Base-by-base conservation (phyloP, 2,888 invertebrate species). In the Arrhopalites spinosus region DNA sequence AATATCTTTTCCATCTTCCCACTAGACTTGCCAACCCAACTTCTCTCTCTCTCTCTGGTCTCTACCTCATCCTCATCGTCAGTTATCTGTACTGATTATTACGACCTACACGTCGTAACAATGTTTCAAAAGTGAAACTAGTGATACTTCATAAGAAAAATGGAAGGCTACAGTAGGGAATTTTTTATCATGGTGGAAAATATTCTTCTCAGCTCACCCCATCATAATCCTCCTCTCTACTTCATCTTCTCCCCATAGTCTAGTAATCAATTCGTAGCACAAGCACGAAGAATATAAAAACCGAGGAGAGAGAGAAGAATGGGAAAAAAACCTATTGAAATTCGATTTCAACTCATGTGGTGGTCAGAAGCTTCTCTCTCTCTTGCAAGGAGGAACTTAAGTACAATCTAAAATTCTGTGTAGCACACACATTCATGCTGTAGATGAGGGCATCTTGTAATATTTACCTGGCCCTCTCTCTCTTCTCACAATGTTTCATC, bases 211-310 rank as follows among this genome's bases (percentile, higher is more conserved):
- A 47, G n/a, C 47, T 47, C 47, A 47, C 47, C 47, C 47, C 47
- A 47, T 17, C 53, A 17, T 20, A n/a, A 53, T 20, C 53, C n/a
- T n/a, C 27, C 25, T n/a, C 36, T 36, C 47, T 53, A 56, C 27
- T 20, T 70, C 70, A 70, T 70, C 70, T 70, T 3, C 20, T 43
- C 66, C 66, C n/a, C n/a, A n/a, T n/a, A n/a, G n/a, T n/a, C n/a
- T n/a, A n/a, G n/a, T n/a, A 69, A 69, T 70, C 70, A 70, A 70
- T 70, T 70, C 70, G 36, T 70, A 70, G 70, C 56, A 56, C 59
- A 69, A 69, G 50, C 30, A 47, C 70, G 70, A 56, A 70, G 20
- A 56, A 1, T 11, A 64, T 36, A 17, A 27, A 27, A 17, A 61
- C 61, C 5, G 20, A 13, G 27, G 25, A 30, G 59, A 25, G 25